Evolutionary conservation across 1,140 invertebrate genomes (phyloP).

Genomic region (Euura lappo): DNA sequence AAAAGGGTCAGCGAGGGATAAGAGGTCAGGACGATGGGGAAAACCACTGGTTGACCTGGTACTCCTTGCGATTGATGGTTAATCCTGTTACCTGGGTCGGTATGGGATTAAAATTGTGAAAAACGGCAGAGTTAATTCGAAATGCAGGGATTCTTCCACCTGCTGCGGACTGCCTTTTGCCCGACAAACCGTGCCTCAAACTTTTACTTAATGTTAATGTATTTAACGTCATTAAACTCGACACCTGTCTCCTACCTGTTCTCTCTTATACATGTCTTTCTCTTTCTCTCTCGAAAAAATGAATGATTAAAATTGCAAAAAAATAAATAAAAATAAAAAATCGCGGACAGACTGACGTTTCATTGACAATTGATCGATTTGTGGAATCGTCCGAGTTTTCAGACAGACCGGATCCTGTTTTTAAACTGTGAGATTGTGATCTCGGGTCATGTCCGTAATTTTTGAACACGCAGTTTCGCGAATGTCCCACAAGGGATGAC

Average conservation of each 20-base stretch:
- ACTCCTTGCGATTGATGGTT: background rate
- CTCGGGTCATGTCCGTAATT: constrained; percentile 47
- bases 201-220: constrained; percentile 4
- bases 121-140: background rate
- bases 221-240: background rate
- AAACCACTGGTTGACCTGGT: background rate
- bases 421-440: too few species aligned
- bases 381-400: too few species aligned
- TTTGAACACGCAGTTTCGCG: constrained; percentile 50
- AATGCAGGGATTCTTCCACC: constrained; percentile 6
- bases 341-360: background rate
- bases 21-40: background rate
- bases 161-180: constrained; percentile 6
- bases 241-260: background rate
- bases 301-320: background rate
- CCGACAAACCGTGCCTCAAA: constrained; percentile 4
- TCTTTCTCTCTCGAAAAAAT: background rate
- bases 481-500: constrained; percentile 31
- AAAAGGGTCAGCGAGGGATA: background rate
- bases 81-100: background rate
- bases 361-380: too few species aligned
- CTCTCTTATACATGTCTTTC: background rate
- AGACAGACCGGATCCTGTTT: too few species aligned
- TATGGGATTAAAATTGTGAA: background rate
- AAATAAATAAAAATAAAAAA: background rate